These are phyloP conservation scores for Hapalemur alaotrensis DNA, from an alignment of 2,797 vertebrate species.

Conservation along the genomic window DNA sequence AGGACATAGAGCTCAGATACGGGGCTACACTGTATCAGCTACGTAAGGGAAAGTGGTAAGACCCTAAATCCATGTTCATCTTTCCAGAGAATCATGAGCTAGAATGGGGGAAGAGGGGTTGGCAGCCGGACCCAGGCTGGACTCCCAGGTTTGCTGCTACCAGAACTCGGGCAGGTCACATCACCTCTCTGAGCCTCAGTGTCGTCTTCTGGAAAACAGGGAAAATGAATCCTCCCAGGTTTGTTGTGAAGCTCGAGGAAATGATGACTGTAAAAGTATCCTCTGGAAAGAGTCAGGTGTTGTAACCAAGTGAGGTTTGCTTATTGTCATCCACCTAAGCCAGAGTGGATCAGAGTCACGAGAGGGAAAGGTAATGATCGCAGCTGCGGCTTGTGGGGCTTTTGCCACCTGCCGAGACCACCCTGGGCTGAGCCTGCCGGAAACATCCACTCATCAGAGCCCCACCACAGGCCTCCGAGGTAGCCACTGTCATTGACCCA, in stretches of 20 bases:
- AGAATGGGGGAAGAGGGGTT: rapidly evolving
- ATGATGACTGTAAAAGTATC: not conserved
- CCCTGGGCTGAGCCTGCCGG: not conserved
- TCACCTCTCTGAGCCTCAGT: slow-evolving; percentile 32
- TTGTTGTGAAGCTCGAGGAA: not conserved
- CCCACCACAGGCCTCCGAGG: not conserved
- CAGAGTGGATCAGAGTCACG: not conserved
- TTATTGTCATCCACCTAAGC: not conserved
- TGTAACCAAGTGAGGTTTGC: not conserved
- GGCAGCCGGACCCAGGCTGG: not conserved
- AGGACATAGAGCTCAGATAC: not conserved
- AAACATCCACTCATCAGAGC: not conserved
- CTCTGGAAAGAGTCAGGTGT: slow-evolving; percentile 28
- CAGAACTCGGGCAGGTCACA: not conserved
- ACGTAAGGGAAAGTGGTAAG: rapidly evolving
- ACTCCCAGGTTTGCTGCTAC: not conserved
- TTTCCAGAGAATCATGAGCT: not conserved
- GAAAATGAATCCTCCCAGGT: not conserved
- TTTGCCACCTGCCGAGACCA: not conserved
- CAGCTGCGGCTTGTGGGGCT: not conserved
- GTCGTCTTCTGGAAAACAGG: not conserved
- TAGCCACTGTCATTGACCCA: not conserved
- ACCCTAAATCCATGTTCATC: not conserved
- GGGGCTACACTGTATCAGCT: not conserved
- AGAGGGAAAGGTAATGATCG: not conserved